Conservation (phyloP, 1,140 invertebrate species). For the Drosophila sulfurigaster region DNA sequence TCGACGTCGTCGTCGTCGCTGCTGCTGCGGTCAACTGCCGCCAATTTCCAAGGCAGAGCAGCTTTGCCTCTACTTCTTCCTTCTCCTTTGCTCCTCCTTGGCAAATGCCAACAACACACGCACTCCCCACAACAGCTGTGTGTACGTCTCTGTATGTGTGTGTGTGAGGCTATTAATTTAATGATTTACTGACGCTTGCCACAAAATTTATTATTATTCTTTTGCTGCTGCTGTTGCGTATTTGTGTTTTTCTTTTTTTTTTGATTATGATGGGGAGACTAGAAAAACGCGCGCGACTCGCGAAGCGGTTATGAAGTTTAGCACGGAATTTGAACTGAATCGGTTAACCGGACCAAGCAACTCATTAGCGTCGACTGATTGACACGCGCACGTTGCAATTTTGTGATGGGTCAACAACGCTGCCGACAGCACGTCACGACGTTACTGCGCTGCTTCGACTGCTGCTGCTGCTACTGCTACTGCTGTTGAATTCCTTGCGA, state of each 20-base stretch:
- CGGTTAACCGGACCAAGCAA: conserved; percentile 34
- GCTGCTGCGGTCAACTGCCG: conserved; percentile 77
- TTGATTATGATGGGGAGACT: conserved; percentile 1
- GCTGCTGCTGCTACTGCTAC: conserved; percentile 34
- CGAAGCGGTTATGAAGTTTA: conserved; percentile 18
- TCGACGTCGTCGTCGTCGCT: conserved; percentile 36
- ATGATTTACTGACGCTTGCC: conserved; percentile 78
- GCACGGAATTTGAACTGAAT: conserved; percentile 7
- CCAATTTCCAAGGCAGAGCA: conserved; percentile 66
- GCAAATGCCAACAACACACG: conserved; percentile 53
- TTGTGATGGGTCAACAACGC: conserved; percentile 28
- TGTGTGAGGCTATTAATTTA: conserved; percentile 76
- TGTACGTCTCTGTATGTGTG: conserved; percentile 31
- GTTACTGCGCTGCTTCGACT: conserved; percentile 39
- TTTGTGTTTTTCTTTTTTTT: conserved; percentile 21
- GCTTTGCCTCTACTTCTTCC: conserved; percentile 46
- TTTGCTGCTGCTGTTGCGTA: conserved; percentile 28
- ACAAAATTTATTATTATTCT: conserved; percentile 69
- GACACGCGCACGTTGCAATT: conserved; percentile 42
- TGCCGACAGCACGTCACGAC: conserved; percentile 31
- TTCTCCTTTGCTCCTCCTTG: conserved; percentile 42
- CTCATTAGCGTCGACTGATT: conserved; percentile 53
- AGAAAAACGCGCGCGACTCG: conserved; percentile 50
- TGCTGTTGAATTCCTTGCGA: conserved; percentile 62
- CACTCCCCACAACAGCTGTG: conserved; percentile 54